Percentiles rank a stretch among this genome's conserved stretches.
Conservation (phyloP, 2,797 vertebrate genomes). For the Clangula hyemalis region DNA sequence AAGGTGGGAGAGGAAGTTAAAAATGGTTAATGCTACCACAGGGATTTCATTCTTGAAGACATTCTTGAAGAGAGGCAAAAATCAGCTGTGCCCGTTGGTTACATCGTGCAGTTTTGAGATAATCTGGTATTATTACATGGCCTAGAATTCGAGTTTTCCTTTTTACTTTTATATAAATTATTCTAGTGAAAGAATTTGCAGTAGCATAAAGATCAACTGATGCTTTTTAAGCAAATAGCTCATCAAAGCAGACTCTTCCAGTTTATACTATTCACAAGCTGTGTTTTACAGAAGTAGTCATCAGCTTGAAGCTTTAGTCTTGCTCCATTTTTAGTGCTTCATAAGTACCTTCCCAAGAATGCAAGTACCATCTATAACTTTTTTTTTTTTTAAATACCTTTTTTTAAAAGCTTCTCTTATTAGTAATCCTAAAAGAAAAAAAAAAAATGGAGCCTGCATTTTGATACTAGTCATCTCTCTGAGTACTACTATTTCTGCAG, state of each 20-base stretch:
- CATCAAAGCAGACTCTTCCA: background rate
- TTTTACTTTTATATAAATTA: background rate
- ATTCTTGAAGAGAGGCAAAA: background rate
- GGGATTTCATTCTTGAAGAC: background rate
- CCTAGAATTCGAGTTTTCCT: background rate
- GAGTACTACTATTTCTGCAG: background rate
- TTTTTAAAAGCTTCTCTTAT: background rate
- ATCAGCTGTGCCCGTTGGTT: background rate
- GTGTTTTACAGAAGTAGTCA: background rate
- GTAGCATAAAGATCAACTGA: background rate
- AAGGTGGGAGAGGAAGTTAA: rapidly evolving
- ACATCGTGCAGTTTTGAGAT: background rate
- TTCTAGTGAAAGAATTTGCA: background rate
- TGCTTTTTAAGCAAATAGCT: background rate
- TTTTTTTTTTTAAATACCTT: background rate
- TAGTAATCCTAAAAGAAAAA: background rate
- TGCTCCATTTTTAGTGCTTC: background rate
- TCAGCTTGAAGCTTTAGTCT: background rate
- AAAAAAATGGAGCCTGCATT: background rate
- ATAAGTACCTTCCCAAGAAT: constrained; percentile 1
- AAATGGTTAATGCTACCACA: background rate
- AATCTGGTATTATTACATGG: background rate
- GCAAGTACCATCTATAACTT: background rate
- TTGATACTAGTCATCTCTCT: background rate
- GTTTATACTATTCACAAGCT: background rate